Percentiles rank a stretch among this genome's conserved stretches.
phyloP scores from a whole-genome alignment of 2,113 vertebrate species.

The Brachyhypopomus gauderio region DNA sequence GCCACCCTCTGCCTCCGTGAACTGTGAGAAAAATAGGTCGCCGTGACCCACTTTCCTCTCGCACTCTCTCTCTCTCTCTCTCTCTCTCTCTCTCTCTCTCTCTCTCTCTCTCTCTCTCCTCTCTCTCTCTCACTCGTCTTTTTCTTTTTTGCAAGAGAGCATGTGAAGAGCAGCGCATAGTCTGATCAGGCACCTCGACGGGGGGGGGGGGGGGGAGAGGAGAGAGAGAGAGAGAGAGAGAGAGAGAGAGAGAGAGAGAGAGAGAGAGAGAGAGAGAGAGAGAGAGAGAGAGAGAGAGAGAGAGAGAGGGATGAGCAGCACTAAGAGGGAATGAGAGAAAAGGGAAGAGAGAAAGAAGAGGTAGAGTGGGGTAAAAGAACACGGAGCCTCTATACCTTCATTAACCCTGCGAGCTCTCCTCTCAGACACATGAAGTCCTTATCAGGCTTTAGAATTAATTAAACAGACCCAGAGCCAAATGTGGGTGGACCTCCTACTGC shows the following conservation, averaged over 20 bases:
- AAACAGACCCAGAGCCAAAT: conserved; percentile 59
- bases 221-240: conserved; percentile 7
- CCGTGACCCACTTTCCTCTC: conserved; percentile 76
- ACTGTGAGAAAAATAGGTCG: conserved; percentile 82
- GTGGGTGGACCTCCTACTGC: conserved; percentile 7
- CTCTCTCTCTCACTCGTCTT: conserved; percentile 33
- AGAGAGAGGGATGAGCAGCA: conserved; percentile 39
- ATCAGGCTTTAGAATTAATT: conserved; percentile 60
- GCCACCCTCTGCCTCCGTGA: conserved; percentile 78
- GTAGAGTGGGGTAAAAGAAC: conserved; percentile 50
- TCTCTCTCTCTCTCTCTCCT: conserved; percentile 47
- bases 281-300: conserved; percentile 34
- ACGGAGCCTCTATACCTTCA: conserved; percentile 49
- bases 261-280: conserved; percentile 22
- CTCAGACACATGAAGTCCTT: conserved; percentile 54
- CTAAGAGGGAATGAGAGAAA: conserved; percentile 44
- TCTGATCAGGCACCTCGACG: conserved; percentile 62
- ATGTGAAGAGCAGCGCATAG: conserved; percentile 70
- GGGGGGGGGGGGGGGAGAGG: conserved; percentile 41
- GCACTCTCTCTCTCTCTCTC: conserved; percentile 43
- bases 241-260: conserved; percentile 63
- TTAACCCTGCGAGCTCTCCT: conserved; percentile 47
- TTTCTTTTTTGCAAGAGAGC: conserved; percentile 63
- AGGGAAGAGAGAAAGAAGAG: conserved; percentile 31
- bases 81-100: conserved; percentile 47